Evolutionary conservation across 2,888 invertebrate species (phyloP).

Genomic region (Mesoligia furuncula): DNA sequence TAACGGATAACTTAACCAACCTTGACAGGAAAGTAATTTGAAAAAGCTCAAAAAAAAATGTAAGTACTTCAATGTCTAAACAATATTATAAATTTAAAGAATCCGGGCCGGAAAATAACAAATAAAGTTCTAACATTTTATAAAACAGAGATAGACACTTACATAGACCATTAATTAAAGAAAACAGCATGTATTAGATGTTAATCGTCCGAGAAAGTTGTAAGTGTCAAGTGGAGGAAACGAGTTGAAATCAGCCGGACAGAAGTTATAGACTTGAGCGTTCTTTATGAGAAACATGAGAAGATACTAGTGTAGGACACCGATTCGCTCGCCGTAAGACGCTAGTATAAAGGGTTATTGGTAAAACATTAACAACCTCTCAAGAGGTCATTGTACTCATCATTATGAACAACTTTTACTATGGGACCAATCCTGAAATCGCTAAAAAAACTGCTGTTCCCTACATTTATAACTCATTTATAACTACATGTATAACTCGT

Average conservation of each 20-base stretch:
- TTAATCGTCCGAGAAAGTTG: slow-evolving; percentile 54
- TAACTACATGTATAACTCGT: too few species aligned
- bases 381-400: too few species aligned
- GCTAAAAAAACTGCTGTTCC: too few species aligned
- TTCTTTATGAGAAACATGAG: slow-evolving; percentile 42
- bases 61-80: not conserved
- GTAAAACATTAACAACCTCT: too few species aligned
- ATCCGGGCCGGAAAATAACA: slow-evolving; percentile 1
- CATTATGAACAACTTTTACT: too few species aligned
- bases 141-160: slow-evolving; percentile 25
- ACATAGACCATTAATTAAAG: slow-evolving; percentile 47
- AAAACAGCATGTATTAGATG: slow-evolving; percentile 52
- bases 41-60: not conserved
- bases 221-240: slow-evolving; percentile 51
- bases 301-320: slow-evolving; percentile 6
- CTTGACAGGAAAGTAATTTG: not conserved
- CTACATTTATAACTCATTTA: too few species aligned
- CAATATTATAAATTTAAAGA: not conserved
- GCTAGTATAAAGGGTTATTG: too few species aligned
- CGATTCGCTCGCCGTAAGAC: slow-evolving; percentile 26
- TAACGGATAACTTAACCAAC: not conserved
- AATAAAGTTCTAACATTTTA: slow-evolving; percentile 27
- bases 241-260: slow-evolving; percentile 44
- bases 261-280: slow-evolving; percentile 30
- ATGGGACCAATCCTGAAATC: too few species aligned